These are phyloP conservation scores for Ormyrus labotus DNA, from an alignment of 2,888 invertebrate genomes.

Conservation along the genomic window DNA sequence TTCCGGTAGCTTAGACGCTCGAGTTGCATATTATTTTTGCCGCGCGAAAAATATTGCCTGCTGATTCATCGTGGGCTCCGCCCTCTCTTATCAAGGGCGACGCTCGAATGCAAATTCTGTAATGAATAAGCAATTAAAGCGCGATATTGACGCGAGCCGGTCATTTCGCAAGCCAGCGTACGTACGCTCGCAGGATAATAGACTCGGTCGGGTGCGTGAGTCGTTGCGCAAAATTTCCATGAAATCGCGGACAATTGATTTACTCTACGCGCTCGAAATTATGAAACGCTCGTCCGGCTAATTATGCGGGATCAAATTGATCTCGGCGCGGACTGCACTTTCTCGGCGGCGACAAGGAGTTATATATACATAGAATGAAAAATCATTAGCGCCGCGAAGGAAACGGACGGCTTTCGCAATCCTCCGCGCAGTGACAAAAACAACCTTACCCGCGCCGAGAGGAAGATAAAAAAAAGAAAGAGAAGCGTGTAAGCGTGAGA, in stretches of 20 bases:
- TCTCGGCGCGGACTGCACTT: too few relatives aligned
- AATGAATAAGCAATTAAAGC: conserved; percentile 25
- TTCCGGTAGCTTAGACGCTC: too few relatives aligned
- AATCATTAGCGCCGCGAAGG: not conserved
- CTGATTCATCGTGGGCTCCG: not conserved
- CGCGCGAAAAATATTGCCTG: not conserved
- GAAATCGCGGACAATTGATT: conserved; percentile 25
- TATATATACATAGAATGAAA: too few relatives aligned
- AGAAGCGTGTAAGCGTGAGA: too few relatives aligned
- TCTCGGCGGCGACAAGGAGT: too few relatives aligned
- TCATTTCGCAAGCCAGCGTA: not conserved
- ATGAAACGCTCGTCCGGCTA: not conserved
- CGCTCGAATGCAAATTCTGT: conserved; percentile 4
- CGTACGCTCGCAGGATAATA: not conserved
- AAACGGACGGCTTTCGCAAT: not conserved
- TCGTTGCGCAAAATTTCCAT: conserved; percentile 12
- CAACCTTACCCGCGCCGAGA: too few relatives aligned
- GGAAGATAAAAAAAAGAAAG: too few relatives aligned
- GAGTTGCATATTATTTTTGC: too few relatives aligned
- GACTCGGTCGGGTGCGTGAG: not conserved
- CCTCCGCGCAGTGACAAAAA: not conserved
- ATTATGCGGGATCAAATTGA: too few relatives aligned
- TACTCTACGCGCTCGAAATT: not conserved
- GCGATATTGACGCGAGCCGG: not conserved
- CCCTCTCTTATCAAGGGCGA: conserved; percentile 10